Base-by-base conservation (phyloP, 2,888 invertebrate species). In the Trilocha varians region DNA sequence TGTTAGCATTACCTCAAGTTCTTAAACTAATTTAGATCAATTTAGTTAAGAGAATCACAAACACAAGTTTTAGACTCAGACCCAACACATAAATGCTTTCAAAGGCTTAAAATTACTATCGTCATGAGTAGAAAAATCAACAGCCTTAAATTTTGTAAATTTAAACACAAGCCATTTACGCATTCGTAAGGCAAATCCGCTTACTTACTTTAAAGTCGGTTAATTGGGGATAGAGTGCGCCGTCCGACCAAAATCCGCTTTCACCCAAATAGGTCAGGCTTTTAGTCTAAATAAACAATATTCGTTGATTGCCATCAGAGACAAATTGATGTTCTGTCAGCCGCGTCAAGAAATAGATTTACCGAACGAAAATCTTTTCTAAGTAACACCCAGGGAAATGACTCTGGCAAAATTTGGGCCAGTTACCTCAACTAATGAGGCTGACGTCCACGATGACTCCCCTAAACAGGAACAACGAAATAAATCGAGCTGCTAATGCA, bases 351-450 rank as follows among this genome's bases (percentile, higher is more conserved):
- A 45, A 50, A 52, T 53, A 52, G 59, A 58, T 65, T 59, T 50
- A 47, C 49, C 48, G 55, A 58, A 64, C 59, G 56, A 55, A 70
- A 70, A 70, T 72, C 64, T 68, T 67, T 64, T 56, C 63, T 55
- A 59, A 63, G 59, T 59, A 66, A 70, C 65, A 59, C 57, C 55
- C 61, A 59, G 62, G 75, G 67, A 75, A 78, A 71, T 82, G 79
- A 82, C 75, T 76, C 64, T 46, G 67, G 70, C 58, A 66, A 77
- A 76, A 68, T 78, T 79, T 73, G 66, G 72, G 66, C 72, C 78
- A 74, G 74, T 75, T 78, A 80, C 79, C 75, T 77, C 69, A 72
- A 70, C 76, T 83, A 82, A 83, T 82, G 80, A 78, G 75, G 71
- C 80, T 70, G 70, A 82, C 70, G 72, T 78, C 79, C 77, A 66